A percentile compares a stretch with the other conserved stretches of the same genome.
These are phyloP conservation scores for Cisticola juncidis DNA, from an alignment of 2,113 vertebrate genomes.

Conservation along the genomic window DNA sequence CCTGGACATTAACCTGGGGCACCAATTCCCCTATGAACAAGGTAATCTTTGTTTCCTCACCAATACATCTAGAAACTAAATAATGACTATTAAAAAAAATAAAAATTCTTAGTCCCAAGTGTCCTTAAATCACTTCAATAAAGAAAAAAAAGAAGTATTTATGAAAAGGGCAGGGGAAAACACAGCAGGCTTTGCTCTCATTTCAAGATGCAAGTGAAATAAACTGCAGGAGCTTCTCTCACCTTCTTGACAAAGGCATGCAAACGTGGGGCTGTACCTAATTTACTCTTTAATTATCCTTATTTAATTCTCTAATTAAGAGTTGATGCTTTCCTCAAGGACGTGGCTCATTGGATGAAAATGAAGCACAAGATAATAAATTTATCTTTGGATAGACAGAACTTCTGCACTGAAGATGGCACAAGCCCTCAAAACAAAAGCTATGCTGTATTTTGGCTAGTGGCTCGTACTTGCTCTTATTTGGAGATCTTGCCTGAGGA, in stretches of 20 bases:
- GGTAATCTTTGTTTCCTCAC: conserved; percentile 79
- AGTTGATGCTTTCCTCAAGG: background rate
- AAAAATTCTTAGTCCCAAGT: conserved; percentile 15
- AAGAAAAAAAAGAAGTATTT: background rate
- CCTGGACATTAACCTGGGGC: conserved; percentile 80
- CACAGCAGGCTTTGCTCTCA: background rate
- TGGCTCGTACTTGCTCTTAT: background rate
- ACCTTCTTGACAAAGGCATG: background rate
- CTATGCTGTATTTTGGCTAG: background rate
- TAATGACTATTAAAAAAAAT: conserved; percentile 26
- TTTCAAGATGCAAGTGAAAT: background rate
- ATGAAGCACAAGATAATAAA: background rate
- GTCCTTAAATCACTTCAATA: conserved; percentile 44
- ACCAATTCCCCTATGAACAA: conserved; percentile 72
- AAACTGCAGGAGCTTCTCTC: background rate
- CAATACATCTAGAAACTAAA: conserved; percentile 69
- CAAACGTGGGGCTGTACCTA: background rate
- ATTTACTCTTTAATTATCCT: background rate
- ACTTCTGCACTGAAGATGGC: background rate
- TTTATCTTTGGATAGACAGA: background rate
- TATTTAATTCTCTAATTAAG: background rate
- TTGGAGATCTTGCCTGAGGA: background rate
- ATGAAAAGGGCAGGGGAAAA: background rate
- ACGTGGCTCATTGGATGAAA: background rate
- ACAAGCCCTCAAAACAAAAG: background rate